Evolutionary conservation across 2,888 invertebrate genomes (phyloP).

Genomic region (Pollenia angustigena): DNA sequence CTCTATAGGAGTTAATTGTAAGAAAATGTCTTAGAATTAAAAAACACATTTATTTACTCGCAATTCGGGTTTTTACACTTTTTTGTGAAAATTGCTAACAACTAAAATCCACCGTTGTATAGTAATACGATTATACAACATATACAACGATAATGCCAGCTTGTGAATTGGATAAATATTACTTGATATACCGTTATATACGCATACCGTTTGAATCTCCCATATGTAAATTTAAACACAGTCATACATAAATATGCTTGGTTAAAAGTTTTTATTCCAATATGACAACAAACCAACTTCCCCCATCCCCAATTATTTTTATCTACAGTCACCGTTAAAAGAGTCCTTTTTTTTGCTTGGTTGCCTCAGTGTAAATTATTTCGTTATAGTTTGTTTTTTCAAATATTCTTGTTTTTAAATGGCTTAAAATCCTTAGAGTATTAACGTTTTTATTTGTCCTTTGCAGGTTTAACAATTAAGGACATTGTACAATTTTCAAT

Average conservation of each 20-base stretch:
- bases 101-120: no score
- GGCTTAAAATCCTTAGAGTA: slow-evolving; percentile 35
- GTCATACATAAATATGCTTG: background rate
- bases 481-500: slow-evolving; percentile 12
- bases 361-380: background rate
- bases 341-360: background rate
- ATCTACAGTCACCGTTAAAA: background rate
- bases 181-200: no score
- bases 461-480: slow-evolving; percentile 12
- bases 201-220: no score
- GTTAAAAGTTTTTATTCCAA: slow-evolving; percentile 10
- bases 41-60: no score
- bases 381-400: background rate
- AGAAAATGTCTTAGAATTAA: no score
- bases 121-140: no score
- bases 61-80: no score
- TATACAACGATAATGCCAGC: no score
- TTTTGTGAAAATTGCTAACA: no score
- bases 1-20: no score
- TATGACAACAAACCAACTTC: background rate
- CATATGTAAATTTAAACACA: background rate
- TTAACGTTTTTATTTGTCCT: background rate
- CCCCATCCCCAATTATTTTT: background rate
- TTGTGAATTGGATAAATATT: no score
- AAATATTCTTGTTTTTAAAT: slow-evolving; percentile 2